Evolutionary conservation across 2,797 vertebrate species (phyloP).

Genomic region (Xiphorhynchus erythropygius): DNA sequence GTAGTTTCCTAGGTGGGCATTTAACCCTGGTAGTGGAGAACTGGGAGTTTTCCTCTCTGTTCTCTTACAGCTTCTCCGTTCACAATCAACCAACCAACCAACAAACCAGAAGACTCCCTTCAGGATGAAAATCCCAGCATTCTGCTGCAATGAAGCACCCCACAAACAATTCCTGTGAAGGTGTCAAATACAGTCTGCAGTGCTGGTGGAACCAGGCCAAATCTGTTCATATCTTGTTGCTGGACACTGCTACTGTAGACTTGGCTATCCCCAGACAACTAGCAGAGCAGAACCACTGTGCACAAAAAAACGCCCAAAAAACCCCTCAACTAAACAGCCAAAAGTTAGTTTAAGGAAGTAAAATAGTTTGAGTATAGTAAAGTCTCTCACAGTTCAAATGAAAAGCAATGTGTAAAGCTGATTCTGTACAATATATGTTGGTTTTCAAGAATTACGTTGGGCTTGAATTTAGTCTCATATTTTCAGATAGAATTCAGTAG

Average conservation of each 20-base stretch:
- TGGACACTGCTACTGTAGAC: neutral
- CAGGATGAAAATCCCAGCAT: constrained; percentile 30
- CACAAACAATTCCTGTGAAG: neutral
- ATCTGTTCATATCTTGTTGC: neutral
- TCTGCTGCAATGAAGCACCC: neutral
- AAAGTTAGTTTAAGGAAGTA: neutral
- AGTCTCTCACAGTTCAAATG: neutral
- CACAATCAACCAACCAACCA: neutral
- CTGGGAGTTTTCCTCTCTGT: neutral
- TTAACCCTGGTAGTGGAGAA: neutral
- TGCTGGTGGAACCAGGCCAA: neutral
- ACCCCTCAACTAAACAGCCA: neutral
- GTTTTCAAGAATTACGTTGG: neutral
- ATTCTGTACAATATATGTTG: neutral
- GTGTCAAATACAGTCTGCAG: neutral
- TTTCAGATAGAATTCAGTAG: neutral
- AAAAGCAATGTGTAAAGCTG: neutral
- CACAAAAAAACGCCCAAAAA: no score
- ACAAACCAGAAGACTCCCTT: neutral
- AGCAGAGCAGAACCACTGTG: rapidly evolving
- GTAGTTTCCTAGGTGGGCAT: constrained; percentile 26
- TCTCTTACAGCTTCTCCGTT: neutral
- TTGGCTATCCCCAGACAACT: neutral
- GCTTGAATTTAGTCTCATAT: neutral
- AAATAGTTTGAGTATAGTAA: neutral